A percentile compares a stretch with the other conserved stretches of the same genome.
Evolutionary conservation across 2,797 vertebrate species (phyloP).

Genomic region (Phrynocephalus forsythii): DNA sequence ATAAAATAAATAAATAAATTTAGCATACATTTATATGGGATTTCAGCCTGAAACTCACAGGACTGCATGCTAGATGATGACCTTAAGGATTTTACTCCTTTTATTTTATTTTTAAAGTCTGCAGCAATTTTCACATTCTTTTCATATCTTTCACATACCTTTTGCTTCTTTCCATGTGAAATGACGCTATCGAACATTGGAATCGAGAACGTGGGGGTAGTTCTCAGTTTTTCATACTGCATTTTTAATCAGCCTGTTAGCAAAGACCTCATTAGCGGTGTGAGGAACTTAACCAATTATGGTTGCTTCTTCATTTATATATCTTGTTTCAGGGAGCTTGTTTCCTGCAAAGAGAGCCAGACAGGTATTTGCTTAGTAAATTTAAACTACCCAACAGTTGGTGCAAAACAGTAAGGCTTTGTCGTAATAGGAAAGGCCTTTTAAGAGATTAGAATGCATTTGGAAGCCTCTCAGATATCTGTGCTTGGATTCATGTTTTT

Average conservation of each 20-base stretch:
- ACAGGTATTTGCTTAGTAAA: not conserved
- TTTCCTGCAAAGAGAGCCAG: conserved; percentile 16
- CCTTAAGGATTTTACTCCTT: not conserved
- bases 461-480: not conserved
- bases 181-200: not conserved
- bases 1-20: too few relatives aligned
- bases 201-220: too few relatives aligned
- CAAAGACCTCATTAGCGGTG: conserved; percentile 6
- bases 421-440: not conserved
- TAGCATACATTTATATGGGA: too few relatives aligned
- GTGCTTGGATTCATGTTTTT: not conserved
- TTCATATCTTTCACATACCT: not conserved
- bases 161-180: conserved; percentile 4
- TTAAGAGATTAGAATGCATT: not conserved
- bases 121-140: not conserved
- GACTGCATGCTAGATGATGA: not conserved
- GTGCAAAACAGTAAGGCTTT: not conserved
- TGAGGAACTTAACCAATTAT: conserved; percentile 25
- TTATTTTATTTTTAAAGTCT: not conserved
- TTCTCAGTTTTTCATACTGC: conserved; percentile 11
- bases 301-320: not conserved
- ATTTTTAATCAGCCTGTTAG: conserved; percentile 37
- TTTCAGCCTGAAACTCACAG: not conserved
- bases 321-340: not conserved
- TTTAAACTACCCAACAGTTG: not conserved